phyloP scores from a whole-genome alignment of 1,140 invertebrate species.

The Rhopalosiphum padi region DNA sequence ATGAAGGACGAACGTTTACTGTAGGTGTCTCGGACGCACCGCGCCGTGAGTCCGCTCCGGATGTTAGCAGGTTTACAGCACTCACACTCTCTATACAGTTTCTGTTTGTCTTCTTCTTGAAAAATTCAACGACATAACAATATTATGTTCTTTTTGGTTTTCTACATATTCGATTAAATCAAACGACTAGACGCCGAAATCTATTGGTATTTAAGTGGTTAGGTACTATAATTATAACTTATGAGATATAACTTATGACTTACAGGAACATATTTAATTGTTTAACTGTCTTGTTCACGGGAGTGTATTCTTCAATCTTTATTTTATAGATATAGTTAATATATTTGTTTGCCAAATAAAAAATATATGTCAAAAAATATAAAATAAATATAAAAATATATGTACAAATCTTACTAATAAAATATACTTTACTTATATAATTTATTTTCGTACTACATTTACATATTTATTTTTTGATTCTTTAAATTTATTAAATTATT shows the following conservation, averaged over 20 bases:
- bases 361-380: too few relatives aligned
- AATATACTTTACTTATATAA: not conserved
- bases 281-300: not conserved
- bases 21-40: not conserved
- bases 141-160: not conserved
- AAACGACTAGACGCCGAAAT: not conserved
- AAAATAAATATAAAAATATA: too few relatives aligned
- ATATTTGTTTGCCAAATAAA: not conserved
- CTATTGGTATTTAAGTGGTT: not conserved
- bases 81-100: not conserved
- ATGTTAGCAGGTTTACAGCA: not conserved
- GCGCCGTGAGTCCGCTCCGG: not conserved
- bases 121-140: not conserved
- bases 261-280: not conserved
- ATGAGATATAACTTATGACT: not conserved
- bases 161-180: not conserved
- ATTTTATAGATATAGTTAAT: not conserved
- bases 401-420: not conserved
- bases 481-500: too few relatives aligned
- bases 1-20: not conserved
- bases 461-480: too few relatives aligned
- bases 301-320: not conserved
- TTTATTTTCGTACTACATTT: not conserved
- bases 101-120: not conserved
- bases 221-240: not conserved